Conservation (phyloP, 2,113 vertebrate genomes). For the Eubucco bourcierii region DNA sequence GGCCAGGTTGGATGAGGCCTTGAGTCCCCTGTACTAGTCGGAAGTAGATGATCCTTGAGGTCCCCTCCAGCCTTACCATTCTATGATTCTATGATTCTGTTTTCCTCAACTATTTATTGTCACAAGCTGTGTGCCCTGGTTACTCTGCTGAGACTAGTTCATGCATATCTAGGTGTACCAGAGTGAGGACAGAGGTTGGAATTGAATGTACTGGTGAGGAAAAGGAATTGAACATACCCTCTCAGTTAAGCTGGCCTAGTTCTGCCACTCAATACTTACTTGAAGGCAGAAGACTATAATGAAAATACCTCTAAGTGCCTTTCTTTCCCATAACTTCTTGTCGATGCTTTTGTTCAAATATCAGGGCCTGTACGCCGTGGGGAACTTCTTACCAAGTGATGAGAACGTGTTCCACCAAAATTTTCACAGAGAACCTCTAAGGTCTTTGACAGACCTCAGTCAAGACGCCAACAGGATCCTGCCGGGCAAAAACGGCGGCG, state of each 20-base stretch:
- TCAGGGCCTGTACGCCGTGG: conserved; percentile 93
- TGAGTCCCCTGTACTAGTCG: too few species aligned
- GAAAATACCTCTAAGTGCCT: background rate
- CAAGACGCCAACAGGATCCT: conserved; percentile 87
- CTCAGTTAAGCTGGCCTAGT: background rate
- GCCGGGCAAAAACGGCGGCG: conserved; percentile 83
- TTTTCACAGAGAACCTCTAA: conserved; percentile 77
- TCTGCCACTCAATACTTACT: background rate
- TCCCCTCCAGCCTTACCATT: too few species aligned
- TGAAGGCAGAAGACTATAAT: background rate
- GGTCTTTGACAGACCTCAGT: conserved; percentile 86
- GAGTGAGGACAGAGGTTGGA: background rate
- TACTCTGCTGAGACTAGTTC: background rate
- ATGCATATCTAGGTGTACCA: background rate
- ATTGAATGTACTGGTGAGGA: background rate
- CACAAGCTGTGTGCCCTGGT: background rate
- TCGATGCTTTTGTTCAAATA: conserved; percentile 53
- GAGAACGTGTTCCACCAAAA: conserved; percentile 73
- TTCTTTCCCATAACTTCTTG: background rate
- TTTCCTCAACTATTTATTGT: background rate
- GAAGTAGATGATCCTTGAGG: too few species aligned
- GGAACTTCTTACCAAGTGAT: conserved; percentile 92
- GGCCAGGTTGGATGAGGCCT: too few species aligned
- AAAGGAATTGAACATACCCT: background rate
- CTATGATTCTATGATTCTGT: too few species aligned